Conservation (phyloP, 2,888 invertebrate species). For the Drosophila fulvimacula region DNA sequence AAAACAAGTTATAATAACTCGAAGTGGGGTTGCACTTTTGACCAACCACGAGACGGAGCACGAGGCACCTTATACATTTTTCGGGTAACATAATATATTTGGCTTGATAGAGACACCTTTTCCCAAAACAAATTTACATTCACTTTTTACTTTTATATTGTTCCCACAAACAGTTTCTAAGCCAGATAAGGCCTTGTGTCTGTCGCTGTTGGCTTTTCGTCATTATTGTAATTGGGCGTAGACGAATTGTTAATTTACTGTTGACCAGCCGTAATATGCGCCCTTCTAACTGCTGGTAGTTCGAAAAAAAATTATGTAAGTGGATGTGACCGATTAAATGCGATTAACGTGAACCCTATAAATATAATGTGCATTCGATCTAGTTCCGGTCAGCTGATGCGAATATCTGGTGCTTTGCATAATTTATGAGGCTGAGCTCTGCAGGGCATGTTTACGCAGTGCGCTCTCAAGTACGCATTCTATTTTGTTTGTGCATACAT, state of each 20-base stretch:
- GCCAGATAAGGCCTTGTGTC: conserved; percentile 11
- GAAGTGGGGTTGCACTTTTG: conserved; percentile 59
- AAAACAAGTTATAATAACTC: conserved; percentile 32
- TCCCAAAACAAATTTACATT: conserved; percentile 54
- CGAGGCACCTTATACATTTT: conserved; percentile 35
- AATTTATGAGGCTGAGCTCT: not conserved
- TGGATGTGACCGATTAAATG: not conserved
- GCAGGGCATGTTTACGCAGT: conserved; percentile 2
- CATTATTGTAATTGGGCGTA: conserved; percentile 58
- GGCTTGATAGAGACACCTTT: conserved; percentile 36
- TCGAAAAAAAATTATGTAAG: conserved; percentile 1
- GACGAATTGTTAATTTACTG: conserved; percentile 35
- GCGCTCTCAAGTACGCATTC: conserved; percentile 1
- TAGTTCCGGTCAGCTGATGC: not conserved
- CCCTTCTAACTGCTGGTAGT: not conserved
- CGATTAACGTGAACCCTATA: not conserved
- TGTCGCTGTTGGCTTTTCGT: not conserved
- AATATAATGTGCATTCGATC: not conserved
- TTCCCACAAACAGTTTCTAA: conserved; percentile 19
- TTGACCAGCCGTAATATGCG: not conserved
- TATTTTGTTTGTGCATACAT: conserved; percentile 4
- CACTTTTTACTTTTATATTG: conserved; percentile 69
- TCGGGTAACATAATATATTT: conserved; percentile 36
- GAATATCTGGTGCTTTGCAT: not conserved
- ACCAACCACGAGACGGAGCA: conserved; percentile 42